A percentile compares a stretch with the other conserved stretches of the same genome.
These are phyloP conservation scores for Charaxes varanes DNA, from an alignment of 1,140 invertebrate species.

Conservation along the genomic window DNA sequence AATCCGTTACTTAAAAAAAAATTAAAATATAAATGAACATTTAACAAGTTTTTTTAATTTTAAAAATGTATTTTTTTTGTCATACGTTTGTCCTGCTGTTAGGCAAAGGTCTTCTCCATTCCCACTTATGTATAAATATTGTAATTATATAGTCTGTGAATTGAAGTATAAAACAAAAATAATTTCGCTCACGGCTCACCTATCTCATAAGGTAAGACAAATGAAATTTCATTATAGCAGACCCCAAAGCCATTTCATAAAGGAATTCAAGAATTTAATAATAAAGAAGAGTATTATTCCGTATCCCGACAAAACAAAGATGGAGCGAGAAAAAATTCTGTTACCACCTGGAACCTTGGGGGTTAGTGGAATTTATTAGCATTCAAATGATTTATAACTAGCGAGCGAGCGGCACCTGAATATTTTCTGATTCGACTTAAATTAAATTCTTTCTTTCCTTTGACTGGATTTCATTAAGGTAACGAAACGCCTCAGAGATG, in stretches of 20 bases:
- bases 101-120: no score
- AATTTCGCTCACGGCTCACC: conserved; percentile 1
- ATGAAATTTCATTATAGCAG: conserved; percentile 58
- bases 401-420: conserved; percentile 67
- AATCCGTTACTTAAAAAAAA: no score
- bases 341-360: conserved; percentile 53
- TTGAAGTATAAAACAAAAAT: no score
- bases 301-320: conserved; percentile 59
- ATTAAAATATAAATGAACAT: no score
- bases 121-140: no score
- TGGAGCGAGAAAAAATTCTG: conserved; percentile 53
- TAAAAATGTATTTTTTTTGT: no score
- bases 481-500: conserved; percentile 58
- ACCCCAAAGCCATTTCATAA: conserved; percentile 51
- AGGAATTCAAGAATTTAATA: conserved; percentile 65
- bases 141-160: no score
- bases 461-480: conserved; percentile 68
- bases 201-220: conserved; percentile 35
- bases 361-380: conserved; percentile 71
- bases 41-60: no score
- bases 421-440: conserved; percentile 72
- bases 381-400: conserved; percentile 74
- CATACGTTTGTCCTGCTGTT: no score
- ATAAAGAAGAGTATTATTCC: conserved; percentile 60
- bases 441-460: conserved; percentile 73